Evolutionary conservation across 2,113 vertebrate genomes (phyloP).

Genomic region (Corythaeola cristata): DNA sequence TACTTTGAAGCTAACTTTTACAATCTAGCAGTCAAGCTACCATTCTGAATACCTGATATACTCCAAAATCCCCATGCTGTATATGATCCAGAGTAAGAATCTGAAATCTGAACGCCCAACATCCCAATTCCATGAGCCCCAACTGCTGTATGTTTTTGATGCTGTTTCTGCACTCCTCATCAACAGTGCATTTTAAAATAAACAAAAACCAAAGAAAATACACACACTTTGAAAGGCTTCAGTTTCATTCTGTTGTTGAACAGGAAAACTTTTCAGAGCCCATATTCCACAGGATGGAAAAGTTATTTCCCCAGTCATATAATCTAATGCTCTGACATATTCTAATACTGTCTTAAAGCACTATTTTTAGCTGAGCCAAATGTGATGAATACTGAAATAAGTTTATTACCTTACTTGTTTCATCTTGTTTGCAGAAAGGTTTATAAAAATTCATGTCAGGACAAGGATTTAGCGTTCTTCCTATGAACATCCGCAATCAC

Average conservation of each 20-base stretch:
- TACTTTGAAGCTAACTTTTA: neutral
- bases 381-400: neutral
- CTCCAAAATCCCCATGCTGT: neutral
- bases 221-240: neutral
- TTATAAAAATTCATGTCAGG: constrained; percentile 33
- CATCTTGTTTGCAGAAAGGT: neutral
- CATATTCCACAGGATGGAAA: neutral
- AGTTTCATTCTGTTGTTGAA: neutral
- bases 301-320: neutral
- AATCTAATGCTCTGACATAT: neutral
- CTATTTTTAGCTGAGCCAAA: neutral
- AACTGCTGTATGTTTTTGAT: neutral
- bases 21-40: neutral
- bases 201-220: neutral
- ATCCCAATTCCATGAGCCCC: accelerated
- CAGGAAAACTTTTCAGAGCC: neutral
- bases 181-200: neutral
- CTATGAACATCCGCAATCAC: neutral
- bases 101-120: neutral
- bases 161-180: neutral
- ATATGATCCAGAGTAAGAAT: neutral
- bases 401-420: neutral
- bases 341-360: neutral
- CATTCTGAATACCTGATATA: neutral
- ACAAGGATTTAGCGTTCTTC: neutral